Conservation (phyloP, 2,113 vertebrate species). For the Condylura cristata region DNA sequence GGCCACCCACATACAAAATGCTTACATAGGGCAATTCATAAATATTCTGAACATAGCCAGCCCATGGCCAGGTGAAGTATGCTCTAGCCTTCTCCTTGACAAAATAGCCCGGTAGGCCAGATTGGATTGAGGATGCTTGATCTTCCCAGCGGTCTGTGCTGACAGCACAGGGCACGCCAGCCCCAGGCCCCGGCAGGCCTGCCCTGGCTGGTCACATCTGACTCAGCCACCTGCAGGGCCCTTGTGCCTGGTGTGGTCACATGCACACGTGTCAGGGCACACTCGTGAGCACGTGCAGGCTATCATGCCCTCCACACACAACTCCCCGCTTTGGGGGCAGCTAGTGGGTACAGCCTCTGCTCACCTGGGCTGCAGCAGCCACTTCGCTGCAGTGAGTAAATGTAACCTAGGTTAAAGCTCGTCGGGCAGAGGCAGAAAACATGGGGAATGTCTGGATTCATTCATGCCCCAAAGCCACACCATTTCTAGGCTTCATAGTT, state of each 20-base stretch:
- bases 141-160: background rate
- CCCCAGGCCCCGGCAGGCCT: background rate
- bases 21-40: background rate
- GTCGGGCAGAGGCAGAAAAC: background rate
- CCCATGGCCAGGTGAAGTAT: background rate
- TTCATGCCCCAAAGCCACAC: background rate
- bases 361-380: background rate
- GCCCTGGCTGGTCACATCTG: background rate
- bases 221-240: background rate
- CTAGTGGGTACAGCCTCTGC: background rate
- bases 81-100: background rate
- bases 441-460: background rate
- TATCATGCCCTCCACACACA: background rate
- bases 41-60: background rate
- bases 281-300: background rate
- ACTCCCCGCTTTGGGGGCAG: background rate
- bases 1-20: background rate
- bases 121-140: background rate
- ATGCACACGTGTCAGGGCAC: background rate
- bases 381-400: background rate
- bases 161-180: background rate
- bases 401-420: background rate
- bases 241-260: background rate
- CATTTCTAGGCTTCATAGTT: background rate
- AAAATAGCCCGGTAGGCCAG: background rate